A percentile compares a stretch with the other conserved stretches of the same genome.
Evolutionary conservation across 2,888 invertebrate genomes (phyloP).

Genomic region (Zygothrica quintamaculata): DNA sequence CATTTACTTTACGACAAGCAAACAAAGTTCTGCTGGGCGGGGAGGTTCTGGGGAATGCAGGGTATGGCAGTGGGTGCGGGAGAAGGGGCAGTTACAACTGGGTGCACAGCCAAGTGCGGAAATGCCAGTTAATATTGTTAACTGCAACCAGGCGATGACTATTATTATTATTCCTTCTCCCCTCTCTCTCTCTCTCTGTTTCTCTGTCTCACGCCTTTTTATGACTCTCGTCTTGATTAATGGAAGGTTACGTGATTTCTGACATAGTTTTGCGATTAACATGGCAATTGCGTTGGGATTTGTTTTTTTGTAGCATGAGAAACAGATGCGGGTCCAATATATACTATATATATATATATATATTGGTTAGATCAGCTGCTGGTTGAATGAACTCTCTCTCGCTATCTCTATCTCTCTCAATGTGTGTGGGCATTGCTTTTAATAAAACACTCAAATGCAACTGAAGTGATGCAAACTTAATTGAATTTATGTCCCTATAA

Average conservation of each 20-base stretch:
- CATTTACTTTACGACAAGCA: conserved; percentile 47
- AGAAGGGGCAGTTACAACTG: conserved; percentile 6
- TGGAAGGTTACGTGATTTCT: conserved; percentile 73
- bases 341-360: conserved; percentile 8
- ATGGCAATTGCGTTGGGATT: conserved; percentile 35
- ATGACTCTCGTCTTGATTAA: conserved; percentile 68
- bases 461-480: conserved; percentile 37
- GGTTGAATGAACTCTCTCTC: conserved; percentile 50
- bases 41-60: not conserved
- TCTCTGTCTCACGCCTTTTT: too few relatives aligned
- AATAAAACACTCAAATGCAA: conserved; percentile 52
- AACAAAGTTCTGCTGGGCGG: not conserved
- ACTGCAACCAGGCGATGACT: conserved; percentile 42
- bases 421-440: conserved; percentile 61
- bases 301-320: conserved; percentile 18
- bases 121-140: conserved; percentile 64
- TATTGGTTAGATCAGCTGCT: too few relatives aligned
- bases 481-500: conserved; percentile 38
- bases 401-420: conserved; percentile 40
- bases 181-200: too few relatives aligned
- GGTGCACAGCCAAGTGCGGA: conserved; percentile 61
- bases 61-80: conserved; percentile 1
- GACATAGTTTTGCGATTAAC: conserved; percentile 74
- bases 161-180: conserved; percentile 25
- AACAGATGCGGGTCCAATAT: conserved; percentile 68